phyloP scores from a whole-genome alignment of 2,113 vertebrate genomes.

The Butorides virescens region DNA sequence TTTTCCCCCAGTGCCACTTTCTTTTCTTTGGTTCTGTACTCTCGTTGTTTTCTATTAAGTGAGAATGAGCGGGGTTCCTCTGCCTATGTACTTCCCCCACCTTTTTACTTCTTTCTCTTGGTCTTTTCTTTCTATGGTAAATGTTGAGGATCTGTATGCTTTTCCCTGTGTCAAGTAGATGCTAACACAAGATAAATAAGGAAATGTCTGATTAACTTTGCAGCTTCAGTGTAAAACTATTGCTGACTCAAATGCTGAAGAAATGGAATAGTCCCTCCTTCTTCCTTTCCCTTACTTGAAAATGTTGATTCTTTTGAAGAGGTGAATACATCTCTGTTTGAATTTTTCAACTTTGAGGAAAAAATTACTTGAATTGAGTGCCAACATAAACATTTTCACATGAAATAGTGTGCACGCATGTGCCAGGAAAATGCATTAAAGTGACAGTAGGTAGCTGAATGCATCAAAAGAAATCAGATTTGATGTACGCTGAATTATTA shows the following conservation, averaged over 20 bases:
- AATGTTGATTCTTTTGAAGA: background rate
- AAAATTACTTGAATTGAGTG: background rate
- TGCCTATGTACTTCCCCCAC: background rate
- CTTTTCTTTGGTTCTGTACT: background rate
- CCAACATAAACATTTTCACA: background rate
- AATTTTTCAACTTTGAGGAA: background rate
- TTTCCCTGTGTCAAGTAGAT: background rate
- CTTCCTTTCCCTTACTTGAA: background rate
- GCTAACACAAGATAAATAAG: background rate
- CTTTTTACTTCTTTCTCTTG: background rate
- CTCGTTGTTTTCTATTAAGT: background rate
- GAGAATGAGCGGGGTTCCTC: background rate
- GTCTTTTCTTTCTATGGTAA: background rate
- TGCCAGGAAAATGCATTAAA: background rate
- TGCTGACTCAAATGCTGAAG: background rate
- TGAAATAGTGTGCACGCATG: background rate
- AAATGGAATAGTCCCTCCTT: background rate
- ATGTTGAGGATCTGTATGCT: background rate
- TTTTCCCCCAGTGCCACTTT: background rate
- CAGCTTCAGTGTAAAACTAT: background rate
- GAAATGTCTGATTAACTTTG: conserved; percentile 21
- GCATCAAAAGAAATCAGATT: conserved; percentile 17
- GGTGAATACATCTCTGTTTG: background rate
- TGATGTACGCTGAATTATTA: background rate
- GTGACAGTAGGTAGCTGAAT: background rate